A percentile compares a stretch with the other conserved stretches of the same genome.
Evolutionary conservation across 2,797 vertebrate genomes (phyloP).

Genomic region (Malurus leucopterus): DNA sequence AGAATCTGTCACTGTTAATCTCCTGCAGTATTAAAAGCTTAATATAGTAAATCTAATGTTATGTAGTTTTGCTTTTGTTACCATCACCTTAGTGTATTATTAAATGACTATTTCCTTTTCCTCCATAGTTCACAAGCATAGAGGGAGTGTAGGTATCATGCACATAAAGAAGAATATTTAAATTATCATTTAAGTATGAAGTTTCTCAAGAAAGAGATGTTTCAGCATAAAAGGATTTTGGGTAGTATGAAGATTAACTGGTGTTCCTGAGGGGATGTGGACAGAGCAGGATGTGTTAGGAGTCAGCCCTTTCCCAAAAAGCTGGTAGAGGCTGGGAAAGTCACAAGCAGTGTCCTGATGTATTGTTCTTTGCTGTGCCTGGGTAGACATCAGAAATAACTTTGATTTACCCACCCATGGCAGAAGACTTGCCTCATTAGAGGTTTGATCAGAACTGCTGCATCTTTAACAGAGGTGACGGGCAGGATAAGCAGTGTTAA

Average conservation of each 20-base stretch:
- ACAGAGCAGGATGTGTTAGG: not conserved
- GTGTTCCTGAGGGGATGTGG: not conserved
- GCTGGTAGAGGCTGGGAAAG: not conserved
- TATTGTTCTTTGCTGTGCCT: not conserved
- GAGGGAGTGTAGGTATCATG: not conserved
- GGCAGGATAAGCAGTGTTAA: not conserved
- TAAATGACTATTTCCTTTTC: not conserved
- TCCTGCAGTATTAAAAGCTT: constrained; percentile 60
- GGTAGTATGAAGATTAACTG: not conserved
- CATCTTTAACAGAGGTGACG: not conserved
- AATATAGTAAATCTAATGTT: constrained; percentile 51
- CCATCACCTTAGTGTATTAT: constrained; percentile 28
- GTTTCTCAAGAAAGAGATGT: not conserved
- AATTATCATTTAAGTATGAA: not conserved
- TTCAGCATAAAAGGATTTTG: not conserved
- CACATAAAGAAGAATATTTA: not conserved
- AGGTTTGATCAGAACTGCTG: not conserved
- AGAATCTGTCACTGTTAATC: constrained; percentile 64
- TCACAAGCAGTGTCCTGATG: not conserved
- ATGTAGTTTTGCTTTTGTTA: constrained; percentile 36
- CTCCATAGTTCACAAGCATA: not conserved
- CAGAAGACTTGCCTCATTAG: not conserved
- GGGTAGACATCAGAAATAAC: not conserved
- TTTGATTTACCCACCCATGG: not conserved
- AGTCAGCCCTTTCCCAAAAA: not conserved